Percentiles rank a stretch among this genome's conserved stretches.
phyloP scores from a whole-genome alignment of 1,140 invertebrate genomes.

The Aculops lycopersici region DNA sequence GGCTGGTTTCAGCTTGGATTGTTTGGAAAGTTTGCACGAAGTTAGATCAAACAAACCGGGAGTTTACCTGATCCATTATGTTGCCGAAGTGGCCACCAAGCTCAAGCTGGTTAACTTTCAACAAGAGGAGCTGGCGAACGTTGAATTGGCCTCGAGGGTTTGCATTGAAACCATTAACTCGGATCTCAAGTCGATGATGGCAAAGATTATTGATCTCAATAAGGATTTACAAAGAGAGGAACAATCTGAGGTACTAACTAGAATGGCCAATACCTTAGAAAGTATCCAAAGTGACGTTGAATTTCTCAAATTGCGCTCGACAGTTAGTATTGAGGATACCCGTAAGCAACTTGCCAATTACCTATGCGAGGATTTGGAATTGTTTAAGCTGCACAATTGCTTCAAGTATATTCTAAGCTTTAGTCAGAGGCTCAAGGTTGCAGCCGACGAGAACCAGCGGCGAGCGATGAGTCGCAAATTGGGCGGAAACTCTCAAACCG shows the following conservation, averaged over 20 bases:
- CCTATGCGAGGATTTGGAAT: background rate
- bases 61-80: background rate
- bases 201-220: background rate
- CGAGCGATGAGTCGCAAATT: no score
- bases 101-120: background rate
- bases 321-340: background rate
- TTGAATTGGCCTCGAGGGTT: background rate
- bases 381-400: background rate
- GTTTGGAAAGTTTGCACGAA: background rate
- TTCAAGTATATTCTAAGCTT: background rate
- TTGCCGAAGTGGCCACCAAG: background rate
- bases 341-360: background rate
- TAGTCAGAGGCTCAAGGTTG: background rate
- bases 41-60: background rate
- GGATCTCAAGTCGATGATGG: background rate
- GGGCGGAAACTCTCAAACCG: no score
- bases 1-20: background rate
- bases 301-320: background rate
- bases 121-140: background rate
- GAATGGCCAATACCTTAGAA: background rate
- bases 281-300: background rate
- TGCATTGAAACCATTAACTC: background rate
- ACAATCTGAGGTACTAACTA: background rate
- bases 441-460: background rate
- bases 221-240: background rate